A percentile compares a stretch with the other conserved stretches of the same genome.
These are phyloP conservation scores for Triplophysa tibetana DNA, from an alignment of 2,113 vertebrate genomes.

Conservation along the genomic window DNA sequence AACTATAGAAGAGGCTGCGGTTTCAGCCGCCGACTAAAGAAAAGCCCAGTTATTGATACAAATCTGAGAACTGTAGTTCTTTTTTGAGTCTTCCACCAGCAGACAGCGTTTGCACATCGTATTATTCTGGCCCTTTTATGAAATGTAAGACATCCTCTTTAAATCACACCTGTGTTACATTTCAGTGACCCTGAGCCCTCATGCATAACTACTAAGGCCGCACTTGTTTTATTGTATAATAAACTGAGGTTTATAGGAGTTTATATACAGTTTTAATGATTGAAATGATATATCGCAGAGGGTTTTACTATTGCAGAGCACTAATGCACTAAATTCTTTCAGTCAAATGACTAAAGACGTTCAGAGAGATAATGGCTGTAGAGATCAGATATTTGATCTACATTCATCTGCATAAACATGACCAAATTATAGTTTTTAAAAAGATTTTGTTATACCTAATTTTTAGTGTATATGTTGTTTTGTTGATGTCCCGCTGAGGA, in stretches of 20 bases:
- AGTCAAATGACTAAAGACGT: neutral
- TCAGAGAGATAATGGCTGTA: neutral
- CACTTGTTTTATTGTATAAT: neutral
- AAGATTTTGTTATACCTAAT: neutral
- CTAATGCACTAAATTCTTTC: neutral
- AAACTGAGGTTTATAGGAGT: neutral
- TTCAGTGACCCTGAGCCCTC: slow-evolving; percentile 1
- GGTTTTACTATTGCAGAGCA: neutral
- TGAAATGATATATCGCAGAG: neutral
- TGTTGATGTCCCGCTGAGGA: neutral
- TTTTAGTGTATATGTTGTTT: neutral
- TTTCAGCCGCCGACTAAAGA: slow-evolving; percentile 55
- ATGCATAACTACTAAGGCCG: neutral
- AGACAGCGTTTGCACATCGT: slow-evolving; percentile 52
- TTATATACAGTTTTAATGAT: neutral
- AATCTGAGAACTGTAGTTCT: slow-evolving; percentile 57
- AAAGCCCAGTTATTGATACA: slow-evolving; percentile 59
- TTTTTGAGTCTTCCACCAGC: slow-evolving; percentile 36
- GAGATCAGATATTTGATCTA: neutral
- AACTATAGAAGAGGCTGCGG: slow-evolving; percentile 58
- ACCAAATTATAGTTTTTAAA: neutral
- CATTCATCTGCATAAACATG: neutral
- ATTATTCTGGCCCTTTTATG: slow-evolving; percentile 30
- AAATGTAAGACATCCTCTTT: slow-evolving; percentile 15
- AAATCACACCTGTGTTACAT: neutral